Evolutionary conservation across 35 echinoderm and acorn worm genomes (phyloP), one percentile per base, ranked within the genome.

Genomic region (Ptychodera flava): DNA sequence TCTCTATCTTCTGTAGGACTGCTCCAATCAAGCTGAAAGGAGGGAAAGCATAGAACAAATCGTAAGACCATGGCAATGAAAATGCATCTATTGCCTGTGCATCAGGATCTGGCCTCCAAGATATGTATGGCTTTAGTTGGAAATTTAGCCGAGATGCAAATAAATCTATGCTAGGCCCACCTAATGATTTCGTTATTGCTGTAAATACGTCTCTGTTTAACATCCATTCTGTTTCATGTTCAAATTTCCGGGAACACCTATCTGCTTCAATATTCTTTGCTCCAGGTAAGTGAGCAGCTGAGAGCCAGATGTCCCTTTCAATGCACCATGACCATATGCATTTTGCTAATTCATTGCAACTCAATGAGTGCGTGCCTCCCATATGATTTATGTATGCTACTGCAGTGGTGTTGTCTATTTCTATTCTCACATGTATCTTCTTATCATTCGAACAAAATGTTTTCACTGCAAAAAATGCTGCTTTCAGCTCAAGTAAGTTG

Each of bases 71-170:
- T 38, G 90, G 77, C 37, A 92, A 78, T 33, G 34, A 85, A 33
- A 92, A 89, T n/a, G 83, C 94, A 85, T 96, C 94, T 45, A 96
- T 80, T 36, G 84, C 87, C 53, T 77, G 77, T 36, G 94, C 94
- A 29, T 81, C 29, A 64, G 91, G 94, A 82, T 96, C 88, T 15
- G 90, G 90, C 75, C 86, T 84, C 94, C 94, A 97, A 31, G 94
- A 90, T 29, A 88, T 86, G 89, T 91, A 97, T 80, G 36, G 30
- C 15, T 34, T 33, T 29, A 97, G 16, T 86, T 97, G 92, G 29
- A 33, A 37, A 86, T 93, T 93, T 31, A 93, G 85, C 33, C 91
- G 30, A 16, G 91, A 90, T 31, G 88, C 94, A 91, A 97, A 95
- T 6, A 95, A 45, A 85, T 95, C 88, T 45, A 92, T 86, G 31